Conservation (phyloP, 2,888 invertebrate species). For the Neoascia interrupta region DNA sequence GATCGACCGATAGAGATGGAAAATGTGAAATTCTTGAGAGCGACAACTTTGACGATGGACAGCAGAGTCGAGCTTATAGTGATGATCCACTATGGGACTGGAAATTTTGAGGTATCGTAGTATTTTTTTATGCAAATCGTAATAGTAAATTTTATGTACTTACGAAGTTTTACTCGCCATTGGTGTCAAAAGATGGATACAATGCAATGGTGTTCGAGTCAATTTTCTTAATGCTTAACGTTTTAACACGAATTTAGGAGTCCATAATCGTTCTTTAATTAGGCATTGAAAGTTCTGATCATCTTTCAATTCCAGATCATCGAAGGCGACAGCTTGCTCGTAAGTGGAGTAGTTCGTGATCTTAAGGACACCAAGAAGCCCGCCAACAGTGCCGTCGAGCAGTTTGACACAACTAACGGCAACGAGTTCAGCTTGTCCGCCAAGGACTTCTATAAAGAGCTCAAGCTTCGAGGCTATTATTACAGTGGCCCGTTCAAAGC, state of each 20-base stretch:
- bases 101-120: slow-evolving; percentile 82
- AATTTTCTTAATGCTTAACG: not conserved
- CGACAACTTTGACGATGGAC: slow-evolving; percentile 88
- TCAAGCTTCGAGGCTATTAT: slow-evolving; percentile 85
- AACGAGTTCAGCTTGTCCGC: slow-evolving; percentile 78
- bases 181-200: not conserved
- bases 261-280: too few relatives aligned
- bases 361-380: slow-evolving; percentile 58
- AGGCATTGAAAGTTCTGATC: not conserved
- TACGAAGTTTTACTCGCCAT: not conserved
- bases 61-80: slow-evolving; percentile 81
- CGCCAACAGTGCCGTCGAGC: slow-evolving; percentile 2
- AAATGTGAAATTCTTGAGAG: slow-evolving; percentile 89
- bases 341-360: slow-evolving; percentile 77
- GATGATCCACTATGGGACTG: slow-evolving; percentile 83
- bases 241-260: too few relatives aligned
- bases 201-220: too few relatives aligned
- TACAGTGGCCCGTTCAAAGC: slow-evolving; percentile 76
- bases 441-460: slow-evolving; percentile 84
- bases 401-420: slow-evolving; percentile 78
- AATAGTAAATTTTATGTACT: not conserved
- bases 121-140: not conserved
- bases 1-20: slow-evolving; percentile 89
- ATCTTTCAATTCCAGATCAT: slow-evolving; percentile 14
- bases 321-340: slow-evolving; percentile 81